phyloP scores from a whole-genome alignment of 2,888 invertebrate species.

The Tinea trinotella region DNA sequence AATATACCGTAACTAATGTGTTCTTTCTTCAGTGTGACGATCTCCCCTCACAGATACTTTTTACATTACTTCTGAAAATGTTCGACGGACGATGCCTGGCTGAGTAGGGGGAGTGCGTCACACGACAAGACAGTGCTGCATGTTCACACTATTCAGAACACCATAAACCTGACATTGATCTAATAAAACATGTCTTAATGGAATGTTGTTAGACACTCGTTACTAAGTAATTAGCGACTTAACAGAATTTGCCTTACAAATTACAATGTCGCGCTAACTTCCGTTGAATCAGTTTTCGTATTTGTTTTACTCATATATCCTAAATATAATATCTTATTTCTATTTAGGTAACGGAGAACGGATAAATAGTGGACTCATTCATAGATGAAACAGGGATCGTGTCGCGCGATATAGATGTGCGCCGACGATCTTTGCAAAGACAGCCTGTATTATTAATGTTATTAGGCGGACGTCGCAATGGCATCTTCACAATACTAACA shows the following conservation, averaged over 20 bases:
- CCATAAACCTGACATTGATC: not conserved
- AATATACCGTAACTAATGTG: not conserved
- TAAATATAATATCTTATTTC: not conserved
- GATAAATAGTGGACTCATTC: not conserved
- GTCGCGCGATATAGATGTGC: not conserved
- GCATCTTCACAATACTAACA: not conserved
- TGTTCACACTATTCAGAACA: not conserved
- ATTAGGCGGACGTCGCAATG: not conserved
- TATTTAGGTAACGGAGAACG: not conserved
- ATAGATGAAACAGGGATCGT: not conserved
- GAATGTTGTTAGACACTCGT: conserved; percentile 4
- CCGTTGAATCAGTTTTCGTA: not conserved
- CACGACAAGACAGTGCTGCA: no score
- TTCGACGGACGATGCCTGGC: no score
- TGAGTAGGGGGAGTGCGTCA: no score
- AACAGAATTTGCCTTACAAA: no score
- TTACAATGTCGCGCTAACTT: not conserved
- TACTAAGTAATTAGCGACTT: not conserved
- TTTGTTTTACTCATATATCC: not conserved
- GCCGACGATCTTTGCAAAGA: not conserved
- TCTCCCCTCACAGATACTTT: no score
- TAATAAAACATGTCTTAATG: not conserved
- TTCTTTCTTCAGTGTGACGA: not conserved
- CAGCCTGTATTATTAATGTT: not conserved
- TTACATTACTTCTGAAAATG: no score